Evolutionary conservation across 2,888 invertebrate species (phyloP), one percentile per base, ranked within the genome.

Genomic region (Rhingia rostrata): DNA sequence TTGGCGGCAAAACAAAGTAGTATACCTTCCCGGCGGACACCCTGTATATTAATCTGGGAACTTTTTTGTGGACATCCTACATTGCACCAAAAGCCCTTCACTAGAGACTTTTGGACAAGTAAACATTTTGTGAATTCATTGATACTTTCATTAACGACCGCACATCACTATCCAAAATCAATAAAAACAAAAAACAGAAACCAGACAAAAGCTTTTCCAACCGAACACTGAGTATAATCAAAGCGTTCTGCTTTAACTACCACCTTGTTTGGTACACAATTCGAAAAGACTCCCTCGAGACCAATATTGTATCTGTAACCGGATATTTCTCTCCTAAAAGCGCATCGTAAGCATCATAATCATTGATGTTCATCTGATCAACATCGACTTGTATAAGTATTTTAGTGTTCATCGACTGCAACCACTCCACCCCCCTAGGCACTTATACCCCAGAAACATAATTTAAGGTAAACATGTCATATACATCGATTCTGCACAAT

Each of bases 391-490:
- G 53, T 58, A 30, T 4, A 10, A 32, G 41, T 43, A 43, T 41
- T 64, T 64, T 45, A 53, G n/a, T 69, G 51, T 22, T 22, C 22
- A 22, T 22, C 22, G 22, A 2, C 22, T n/a, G n/a, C 49, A 12
- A 56, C 10, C 14, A 10, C 10, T 70, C 56, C 41, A 51, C 6
- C 6, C 22, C 47, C 30, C 12, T 51, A 9, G n/a, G n/a, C 33
- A 39, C 33, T 9, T 63, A 39, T n/a, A 41, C 14, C 37, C 14
- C 63, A 58, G 56, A 51, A 56, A 66, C 49, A 66, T 66, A 41
- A 66, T 58, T 74, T 66, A 58, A 35, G 47, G 49, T 58, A 58
- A 74, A 66, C 74, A 51, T 66, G 64, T 66, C 58, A 39, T 41
- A 53, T 64, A 58, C 74, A 74, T 66, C 49, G 66, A 66, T 66